Evolutionary conservation across 2,888 invertebrate genomes (phyloP), one percentile per base, ranked within the genome.

Genomic region (Steromphala cineraria): DNA sequence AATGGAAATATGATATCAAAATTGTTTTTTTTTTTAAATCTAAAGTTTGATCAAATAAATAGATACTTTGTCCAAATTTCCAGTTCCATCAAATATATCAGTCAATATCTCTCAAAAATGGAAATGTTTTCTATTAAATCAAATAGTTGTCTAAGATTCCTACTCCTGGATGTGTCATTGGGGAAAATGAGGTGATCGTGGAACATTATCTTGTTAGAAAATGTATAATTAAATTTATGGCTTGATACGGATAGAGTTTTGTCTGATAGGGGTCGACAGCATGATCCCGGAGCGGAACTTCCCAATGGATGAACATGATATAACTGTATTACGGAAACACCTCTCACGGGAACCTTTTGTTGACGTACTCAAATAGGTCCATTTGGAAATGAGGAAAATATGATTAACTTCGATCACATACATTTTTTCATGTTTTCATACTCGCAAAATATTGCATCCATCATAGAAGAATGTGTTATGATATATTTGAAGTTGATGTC

Each of bases 171-270:
- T 46, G 46, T 46, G 46, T 10, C 46, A 13, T 13, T 46, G 13
- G 46, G 24, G 62, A n/a, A 28, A n/a, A 28, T 62, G 4, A 28
- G 62, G 28, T 28, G 62, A 62, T 62, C 62, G 24, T 24, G 28
- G 62, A 62, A 62, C 62, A 62, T 62, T 28, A 62, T 62, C 62
- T 62, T 13, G 62, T 62, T 28, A 62, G 28, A 62, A 24, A 62
- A 62, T 24, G 62, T 62, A 62, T 62, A 62, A 62, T 62, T 62
- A 24, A 62, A 62, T 62, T 62, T 62, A 62, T 28, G 62, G 62
- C 62, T 62, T 62, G 24, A 62, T 62, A 62, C 62, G 15, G 28
- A 28, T 28, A 13, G 62, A 15, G 62, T 62, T 21, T 62, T 62
- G 28, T 62, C 62, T 62, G 62, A 62, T 62, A 24, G n/a, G 62